Evolutionary conservation across 2,888 invertebrate species (phyloP).

Genomic region (Ochropleura leucogaster): DNA sequence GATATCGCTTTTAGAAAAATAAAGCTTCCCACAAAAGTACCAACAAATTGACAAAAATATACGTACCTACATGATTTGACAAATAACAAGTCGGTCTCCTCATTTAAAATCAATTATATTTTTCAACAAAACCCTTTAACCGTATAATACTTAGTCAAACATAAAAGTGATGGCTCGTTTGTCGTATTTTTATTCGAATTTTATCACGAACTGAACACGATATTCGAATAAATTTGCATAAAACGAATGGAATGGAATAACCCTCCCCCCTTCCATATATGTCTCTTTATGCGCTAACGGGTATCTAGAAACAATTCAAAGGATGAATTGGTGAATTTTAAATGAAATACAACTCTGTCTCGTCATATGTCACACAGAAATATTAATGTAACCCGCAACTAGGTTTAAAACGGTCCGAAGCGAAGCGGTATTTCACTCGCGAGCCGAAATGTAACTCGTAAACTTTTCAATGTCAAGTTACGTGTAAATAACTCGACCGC

Average conservation of each 20-base stretch:
- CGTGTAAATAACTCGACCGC: conserved; percentile 48
- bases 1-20: conserved; percentile 24
- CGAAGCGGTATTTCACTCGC: conserved; percentile 69
- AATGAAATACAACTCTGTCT: conserved; percentile 59
- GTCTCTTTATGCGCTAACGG: conserved; percentile 41
- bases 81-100: conserved; percentile 15
- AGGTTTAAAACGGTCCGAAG: conserved; percentile 68
- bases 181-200: conserved; percentile 61
- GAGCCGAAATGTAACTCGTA: conserved; percentile 56
- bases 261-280: conserved; percentile 41
- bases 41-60: conserved; percentile 16
- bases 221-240: conserved; percentile 63
- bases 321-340: conserved; percentile 63
- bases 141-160: conserved; percentile 43
- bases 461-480: conserved; percentile 62
- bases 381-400: conserved; percentile 71
- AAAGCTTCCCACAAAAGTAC: conserved; percentile 5
- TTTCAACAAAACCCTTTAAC: conserved; percentile 37
- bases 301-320: conserved; percentile 52
- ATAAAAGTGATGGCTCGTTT: conserved; percentile 53
- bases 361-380: conserved; percentile 68
- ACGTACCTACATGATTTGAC: not conserved
- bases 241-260: conserved; percentile 56
- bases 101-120: conserved; percentile 40
- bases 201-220: conserved; percentile 51